Evolutionary conservation across 2,888 invertebrate genomes (phyloP).

Genomic region (Macrosiphum euphorbiae): DNA sequence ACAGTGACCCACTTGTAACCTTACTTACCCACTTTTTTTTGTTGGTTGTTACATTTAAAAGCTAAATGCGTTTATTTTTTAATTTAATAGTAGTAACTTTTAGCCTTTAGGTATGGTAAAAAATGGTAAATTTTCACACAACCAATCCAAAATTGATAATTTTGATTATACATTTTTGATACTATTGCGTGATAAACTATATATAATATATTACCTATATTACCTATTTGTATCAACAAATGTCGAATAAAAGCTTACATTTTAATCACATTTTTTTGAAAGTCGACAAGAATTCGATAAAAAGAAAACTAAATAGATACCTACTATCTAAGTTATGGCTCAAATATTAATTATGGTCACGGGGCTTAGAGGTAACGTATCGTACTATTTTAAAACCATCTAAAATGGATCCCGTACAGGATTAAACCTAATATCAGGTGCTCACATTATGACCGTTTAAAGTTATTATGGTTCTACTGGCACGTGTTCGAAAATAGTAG

Average conservation of each 20-base stretch:
- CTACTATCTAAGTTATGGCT: neutral
- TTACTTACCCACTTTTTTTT: too few species aligned
- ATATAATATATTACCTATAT: too few species aligned
- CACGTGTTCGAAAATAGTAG: constrained; percentile 32
- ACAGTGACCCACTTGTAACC: too few species aligned
- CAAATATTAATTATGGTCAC: neutral
- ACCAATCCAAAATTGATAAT: neutral
- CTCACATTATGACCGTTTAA: constrained; percentile 21
- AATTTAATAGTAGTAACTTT: neutral
- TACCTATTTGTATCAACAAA: neutral
- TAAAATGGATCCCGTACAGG: neutral
- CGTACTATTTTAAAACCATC: neutral
- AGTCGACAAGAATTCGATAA: neutral
- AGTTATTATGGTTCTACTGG: neutral
- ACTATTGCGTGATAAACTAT: neutral
- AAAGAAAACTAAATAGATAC: neutral
- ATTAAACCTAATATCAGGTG: neutral
- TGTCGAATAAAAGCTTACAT: neutral
- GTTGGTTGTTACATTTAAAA: neutral
- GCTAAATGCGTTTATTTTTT: neutral
- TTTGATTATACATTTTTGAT: neutral
- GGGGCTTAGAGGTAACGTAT: neutral
- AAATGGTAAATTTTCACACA: neutral
- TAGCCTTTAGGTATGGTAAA: neutral
- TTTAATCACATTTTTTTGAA: neutral